Evolutionary conservation across 1,140 invertebrate species (phyloP).

Genomic region (Metopolophium dirhodum): DNA sequence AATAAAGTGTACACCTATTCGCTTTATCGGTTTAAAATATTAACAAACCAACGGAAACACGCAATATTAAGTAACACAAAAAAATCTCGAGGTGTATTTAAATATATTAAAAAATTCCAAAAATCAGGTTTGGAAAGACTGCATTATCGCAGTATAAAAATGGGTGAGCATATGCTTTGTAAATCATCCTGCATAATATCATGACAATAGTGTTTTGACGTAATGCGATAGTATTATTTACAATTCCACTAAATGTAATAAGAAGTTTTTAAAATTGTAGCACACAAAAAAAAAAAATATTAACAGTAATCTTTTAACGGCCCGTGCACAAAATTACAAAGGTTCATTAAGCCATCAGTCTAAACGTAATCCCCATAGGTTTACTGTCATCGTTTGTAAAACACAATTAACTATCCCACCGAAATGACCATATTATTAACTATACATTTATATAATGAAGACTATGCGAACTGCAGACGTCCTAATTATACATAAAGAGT

Average conservation of each 20-base stretch:
- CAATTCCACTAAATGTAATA: background rate
- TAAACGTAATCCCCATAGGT: slow-evolving; percentile 3
- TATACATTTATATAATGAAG: slow-evolving; percentile 1
- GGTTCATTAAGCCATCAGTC: slow-evolving; percentile 1
- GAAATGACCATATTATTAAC: slow-evolving; percentile 21
- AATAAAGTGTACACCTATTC: too few species aligned
- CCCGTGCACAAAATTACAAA: slow-evolving; percentile 9
- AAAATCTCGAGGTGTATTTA: too few species aligned
- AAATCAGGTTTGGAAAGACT: too few species aligned
- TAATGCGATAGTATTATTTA: background rate
- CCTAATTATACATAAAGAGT: slow-evolving; percentile 11
- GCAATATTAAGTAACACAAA: background rate
- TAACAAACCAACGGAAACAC: background rate
- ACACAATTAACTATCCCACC: background rate
- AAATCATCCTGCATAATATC: background rate
- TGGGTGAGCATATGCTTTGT: too few species aligned
- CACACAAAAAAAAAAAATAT: background rate
- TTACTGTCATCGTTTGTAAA: slow-evolving; percentile 25
- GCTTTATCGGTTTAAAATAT: background rate
- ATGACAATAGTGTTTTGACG: background rate
- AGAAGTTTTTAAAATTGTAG: background rate
- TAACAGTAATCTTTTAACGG: background rate
- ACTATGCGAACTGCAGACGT: background rate
- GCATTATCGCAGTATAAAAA: too few species aligned
- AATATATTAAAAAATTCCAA: too few species aligned